Conservation (phyloP, 2,113 vertebrate genomes). For the Pterophyllum scalare region DNA sequence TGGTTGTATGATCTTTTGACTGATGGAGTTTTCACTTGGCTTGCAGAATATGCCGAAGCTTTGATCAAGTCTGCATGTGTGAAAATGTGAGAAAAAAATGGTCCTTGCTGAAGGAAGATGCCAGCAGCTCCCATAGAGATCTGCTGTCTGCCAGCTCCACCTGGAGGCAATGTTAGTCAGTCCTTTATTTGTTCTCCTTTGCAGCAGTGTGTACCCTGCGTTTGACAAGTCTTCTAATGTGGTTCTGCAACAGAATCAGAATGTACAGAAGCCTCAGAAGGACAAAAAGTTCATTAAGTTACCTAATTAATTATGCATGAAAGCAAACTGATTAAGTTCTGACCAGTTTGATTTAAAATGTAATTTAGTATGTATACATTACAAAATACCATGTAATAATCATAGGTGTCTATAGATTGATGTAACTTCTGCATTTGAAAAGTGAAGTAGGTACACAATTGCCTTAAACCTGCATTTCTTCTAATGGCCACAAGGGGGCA, state of each 20-base stretch:
- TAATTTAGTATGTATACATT: neutral
- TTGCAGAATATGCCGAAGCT: neutral
- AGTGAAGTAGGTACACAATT: neutral
- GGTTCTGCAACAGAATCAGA: neutral
- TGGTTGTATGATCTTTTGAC: neutral
- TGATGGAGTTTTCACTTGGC: neutral
- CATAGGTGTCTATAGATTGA: neutral
- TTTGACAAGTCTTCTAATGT: neutral
- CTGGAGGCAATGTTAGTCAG: neutral
- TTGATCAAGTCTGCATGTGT: neutral
- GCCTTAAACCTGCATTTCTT: neutral
- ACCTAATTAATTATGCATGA: neutral
- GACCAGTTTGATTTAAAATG: no score
- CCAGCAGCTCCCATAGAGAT: neutral
- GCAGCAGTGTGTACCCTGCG: neutral
- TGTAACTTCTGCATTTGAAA: neutral
- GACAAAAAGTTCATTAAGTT: neutral
- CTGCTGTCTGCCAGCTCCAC: conserved; percentile 21
- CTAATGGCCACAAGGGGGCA: neutral
- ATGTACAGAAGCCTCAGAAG: neutral
- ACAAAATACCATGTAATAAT: neutral
- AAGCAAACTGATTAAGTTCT: neutral
- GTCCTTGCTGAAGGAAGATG: neutral
- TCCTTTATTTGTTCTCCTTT: neutral
- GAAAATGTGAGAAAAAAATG: neutral